Percentiles rank a stretch among this genome's conserved stretches.
These are phyloP conservation scores for Dysdera silvatica DNA, from an alignment of 1,140 invertebrate species.

Conservation along the genomic window DNA sequence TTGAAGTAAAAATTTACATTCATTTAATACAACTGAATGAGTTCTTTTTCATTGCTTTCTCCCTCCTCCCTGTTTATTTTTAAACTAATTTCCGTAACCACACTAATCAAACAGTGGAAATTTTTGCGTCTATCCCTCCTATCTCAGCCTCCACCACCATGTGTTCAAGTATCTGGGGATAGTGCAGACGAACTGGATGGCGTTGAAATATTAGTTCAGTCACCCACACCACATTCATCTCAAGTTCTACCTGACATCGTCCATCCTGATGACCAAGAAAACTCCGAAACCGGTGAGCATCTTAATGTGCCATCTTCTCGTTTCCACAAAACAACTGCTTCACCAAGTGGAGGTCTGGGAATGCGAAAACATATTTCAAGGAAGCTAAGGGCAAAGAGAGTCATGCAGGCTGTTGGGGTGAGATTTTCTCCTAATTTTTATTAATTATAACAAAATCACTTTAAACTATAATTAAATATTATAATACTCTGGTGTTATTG, in stretches of 20 bases:
- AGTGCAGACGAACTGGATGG: neutral
- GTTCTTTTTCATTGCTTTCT: neutral
- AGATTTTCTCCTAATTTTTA: no score
- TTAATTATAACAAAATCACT: no score
- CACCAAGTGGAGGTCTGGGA: no score
- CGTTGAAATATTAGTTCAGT: slow-evolving; percentile 8
- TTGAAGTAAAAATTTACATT: no score
- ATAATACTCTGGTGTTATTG: no score
- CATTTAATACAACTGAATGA: neutral
- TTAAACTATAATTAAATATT: no score
- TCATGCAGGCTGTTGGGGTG: slow-evolving; percentile 30
- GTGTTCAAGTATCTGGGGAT: neutral
- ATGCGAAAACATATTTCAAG: slow-evolving; percentile 13
- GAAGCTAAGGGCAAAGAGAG: slow-evolving; percentile 16
- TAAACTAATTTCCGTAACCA: no score
- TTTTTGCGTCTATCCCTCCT: slow-evolving; percentile 25
- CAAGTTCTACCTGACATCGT: no score
- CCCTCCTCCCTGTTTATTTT: neutral
- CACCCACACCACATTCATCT: slow-evolving; percentile 13
- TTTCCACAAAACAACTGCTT: no score
- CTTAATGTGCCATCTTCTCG: no score
- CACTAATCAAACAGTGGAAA: slow-evolving; percentile 23
- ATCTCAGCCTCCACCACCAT: slow-evolving; percentile 11
- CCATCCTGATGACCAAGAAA: no score
- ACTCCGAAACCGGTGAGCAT: no score